Conservation (phyloP, 2,888 invertebrate genomes). For the Glaucopsyche alexis region DNA sequence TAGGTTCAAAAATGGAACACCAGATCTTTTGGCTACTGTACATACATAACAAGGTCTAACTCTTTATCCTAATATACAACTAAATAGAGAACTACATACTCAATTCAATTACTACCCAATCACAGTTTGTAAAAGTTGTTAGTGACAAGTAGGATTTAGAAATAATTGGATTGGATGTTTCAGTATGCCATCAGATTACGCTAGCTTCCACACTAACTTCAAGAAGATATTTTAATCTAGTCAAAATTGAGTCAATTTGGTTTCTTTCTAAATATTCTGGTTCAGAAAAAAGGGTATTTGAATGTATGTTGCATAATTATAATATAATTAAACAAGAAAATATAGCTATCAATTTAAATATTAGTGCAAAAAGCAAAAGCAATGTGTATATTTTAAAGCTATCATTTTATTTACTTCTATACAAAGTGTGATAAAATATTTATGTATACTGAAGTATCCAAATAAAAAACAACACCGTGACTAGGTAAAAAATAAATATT, state of each 20-base stretch:
- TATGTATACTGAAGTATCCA: constrained; percentile 20
- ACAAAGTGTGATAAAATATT: background rate
- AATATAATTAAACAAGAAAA: no score
- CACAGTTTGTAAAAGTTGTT: background rate
- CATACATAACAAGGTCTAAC: background rate
- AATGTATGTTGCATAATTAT: background rate
- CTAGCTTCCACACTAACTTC: background rate
- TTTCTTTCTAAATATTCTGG: background rate
- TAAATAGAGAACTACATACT: constrained; percentile 2
- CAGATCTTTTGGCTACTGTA: background rate
- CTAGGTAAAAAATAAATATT: background rate
- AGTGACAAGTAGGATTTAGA: background rate
- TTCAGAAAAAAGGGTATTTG: background rate
- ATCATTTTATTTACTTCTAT: background rate
- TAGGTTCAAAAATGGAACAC: no score
- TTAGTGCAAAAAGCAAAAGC: constrained; percentile 9
- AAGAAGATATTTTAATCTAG: background rate
- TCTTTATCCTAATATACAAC: background rate
- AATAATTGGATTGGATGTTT: constrained; percentile 21
- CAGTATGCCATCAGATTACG: constrained; percentile 7
- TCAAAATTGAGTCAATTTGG: background rate
- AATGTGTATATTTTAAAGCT: background rate
- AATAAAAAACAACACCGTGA: constrained; percentile 3
- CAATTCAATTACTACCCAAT: background rate
- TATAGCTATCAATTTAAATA: background rate